These are phyloP conservation scores for Anolis sagrei DNA, from an alignment of 2,113 vertebrate genomes.

Conservation along the genomic window DNA sequence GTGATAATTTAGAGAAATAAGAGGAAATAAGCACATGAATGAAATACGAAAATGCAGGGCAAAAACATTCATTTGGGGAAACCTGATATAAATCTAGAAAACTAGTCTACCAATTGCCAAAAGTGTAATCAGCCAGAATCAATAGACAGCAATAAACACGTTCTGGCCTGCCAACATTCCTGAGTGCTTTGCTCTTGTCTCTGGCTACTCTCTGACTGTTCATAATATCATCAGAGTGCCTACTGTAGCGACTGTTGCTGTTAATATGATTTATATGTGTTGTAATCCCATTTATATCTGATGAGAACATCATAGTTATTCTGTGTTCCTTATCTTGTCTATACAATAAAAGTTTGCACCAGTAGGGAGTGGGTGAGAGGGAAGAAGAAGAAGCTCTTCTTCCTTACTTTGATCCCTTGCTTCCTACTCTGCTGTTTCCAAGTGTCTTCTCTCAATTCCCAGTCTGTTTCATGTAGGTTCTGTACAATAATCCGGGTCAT, in stretches of 20 bases:
- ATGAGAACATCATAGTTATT: not conserved
- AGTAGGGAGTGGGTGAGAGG: not conserved
- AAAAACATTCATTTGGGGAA: not conserved
- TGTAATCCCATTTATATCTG: not conserved
- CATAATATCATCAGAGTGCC: not conserved
- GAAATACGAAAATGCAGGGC: not conserved
- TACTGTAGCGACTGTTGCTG: not conserved
- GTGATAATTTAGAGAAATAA: not conserved
- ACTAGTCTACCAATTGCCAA: not conserved
- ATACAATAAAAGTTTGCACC: not conserved
- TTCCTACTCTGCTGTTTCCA: not conserved
- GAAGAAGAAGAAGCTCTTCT: not conserved
- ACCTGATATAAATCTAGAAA: not conserved
- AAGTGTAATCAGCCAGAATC: not conserved
- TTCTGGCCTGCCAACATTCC: slow-evolving; percentile 9
- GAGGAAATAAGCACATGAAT: not conserved
- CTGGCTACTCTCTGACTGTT: not conserved
- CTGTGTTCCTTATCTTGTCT: not conserved
- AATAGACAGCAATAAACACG: not conserved
- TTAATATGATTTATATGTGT: not conserved
- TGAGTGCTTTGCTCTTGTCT: slow-evolving; percentile 3
- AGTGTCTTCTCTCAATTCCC: not conserved
- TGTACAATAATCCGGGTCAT: not conserved
- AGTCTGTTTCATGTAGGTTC: not conserved
- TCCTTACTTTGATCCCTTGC: not conserved